Base-by-base conservation (phyloP, 2,888 invertebrate genomes). In the Melanostoma scalare region DNA sequence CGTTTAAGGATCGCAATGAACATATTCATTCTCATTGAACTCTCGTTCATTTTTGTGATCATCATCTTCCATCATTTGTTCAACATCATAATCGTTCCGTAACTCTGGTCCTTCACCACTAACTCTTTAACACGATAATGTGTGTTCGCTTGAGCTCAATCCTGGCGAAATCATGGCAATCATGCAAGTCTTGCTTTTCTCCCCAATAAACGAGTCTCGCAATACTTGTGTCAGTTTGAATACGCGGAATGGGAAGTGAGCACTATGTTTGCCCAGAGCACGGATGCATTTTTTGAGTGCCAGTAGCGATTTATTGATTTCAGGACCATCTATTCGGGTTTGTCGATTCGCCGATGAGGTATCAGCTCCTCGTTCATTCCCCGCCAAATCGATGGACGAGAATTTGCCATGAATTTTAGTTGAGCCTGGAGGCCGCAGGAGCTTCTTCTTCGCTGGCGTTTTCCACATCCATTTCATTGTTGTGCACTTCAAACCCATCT, bases 101-200 rank as follows among this genome's bases (percentile, higher is more conserved):
- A 92, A 89, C 88, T 94, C 94, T 30, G 93, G 91, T 96, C 96
- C 80, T 94, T 94, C n/a, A 95, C 96, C 44, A 96, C 97, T 78
- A 99, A 92, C 93, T 99, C 99, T 91, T 99, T 99, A 38, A 99
- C 98, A 88, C 98, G 94, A 93, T 99, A 99, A 93, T 74, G 99
- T 98, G 92, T 99, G 99, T 90, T 99, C 99, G 91, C 98, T 99
- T 63, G 98, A 98, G 89, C 95, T 95, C 93, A 98, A 94, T 68
- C 99, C 98, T 35, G 99, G 99, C 84, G 98, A 98, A 88, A 99
- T 97, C 98, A 99, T 99, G 76, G 99, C 99, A 91, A 99, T 99
- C 99, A n/a, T n/a, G n/a, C n/a, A n/a, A n/a, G n/a, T n/a, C n/a
- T n/a, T n/a, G n/a, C n/a, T n/a, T n/a, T n/a, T n/a, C n/a, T n/a